phyloP scores from a whole-genome alignment of 2,888 invertebrate genomes.

The Busseola fusca region DNA sequence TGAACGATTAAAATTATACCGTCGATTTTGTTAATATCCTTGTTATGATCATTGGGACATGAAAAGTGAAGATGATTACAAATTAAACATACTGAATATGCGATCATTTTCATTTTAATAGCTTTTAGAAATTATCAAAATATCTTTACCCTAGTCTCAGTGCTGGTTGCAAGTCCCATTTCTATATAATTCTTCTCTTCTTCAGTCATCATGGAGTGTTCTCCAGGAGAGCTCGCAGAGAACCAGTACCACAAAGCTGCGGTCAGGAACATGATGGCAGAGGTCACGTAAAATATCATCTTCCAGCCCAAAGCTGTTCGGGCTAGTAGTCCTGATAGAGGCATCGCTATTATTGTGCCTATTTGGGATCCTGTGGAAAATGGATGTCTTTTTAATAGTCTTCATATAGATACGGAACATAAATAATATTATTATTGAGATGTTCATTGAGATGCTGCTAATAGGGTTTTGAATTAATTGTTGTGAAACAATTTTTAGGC shows the following conservation, averaged over 20 bases:
- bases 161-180: slow-evolving; percentile 85
- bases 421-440: not conserved
- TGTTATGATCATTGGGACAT: not conserved
- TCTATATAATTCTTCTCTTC: slow-evolving; percentile 90
- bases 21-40: not conserved
- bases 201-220: slow-evolving; percentile 87
- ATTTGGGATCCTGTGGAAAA: slow-evolving; percentile 88
- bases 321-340: slow-evolving; percentile 90
- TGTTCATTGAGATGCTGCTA: not conserved
- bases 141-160: slow-evolving; percentile 48
- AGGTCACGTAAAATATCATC: slow-evolving; percentile 91
- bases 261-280: slow-evolving; percentile 87
- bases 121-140: not conserved
- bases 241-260: slow-evolving; percentile 87
- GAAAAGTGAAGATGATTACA: not conserved
- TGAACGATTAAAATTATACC: too few relatives aligned
- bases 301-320: slow-evolving; percentile 90
- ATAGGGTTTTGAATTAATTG: not conserved
- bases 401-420: not conserved
- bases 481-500: not conserved
- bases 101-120: too few relatives aligned
- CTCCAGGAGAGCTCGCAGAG: slow-evolving; percentile 89
- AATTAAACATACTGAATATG: not conserved
- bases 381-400: not conserved
- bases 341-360: slow-evolving; percentile 91